Evolutionary conservation across 2,113 vertebrate species (phyloP).

Genomic region (Corythoichthys intestinalis): DNA sequence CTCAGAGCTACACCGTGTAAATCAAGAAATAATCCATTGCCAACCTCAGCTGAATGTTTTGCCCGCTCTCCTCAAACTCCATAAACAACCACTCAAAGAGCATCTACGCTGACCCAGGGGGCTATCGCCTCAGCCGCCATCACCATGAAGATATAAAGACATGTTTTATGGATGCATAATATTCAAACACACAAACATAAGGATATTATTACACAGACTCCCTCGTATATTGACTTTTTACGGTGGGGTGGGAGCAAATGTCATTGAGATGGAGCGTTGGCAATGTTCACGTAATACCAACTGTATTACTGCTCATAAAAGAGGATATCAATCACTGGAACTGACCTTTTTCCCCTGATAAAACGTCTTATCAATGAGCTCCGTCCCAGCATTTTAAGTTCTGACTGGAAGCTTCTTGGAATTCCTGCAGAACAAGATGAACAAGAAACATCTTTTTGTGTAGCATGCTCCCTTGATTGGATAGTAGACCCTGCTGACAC

Average conservation of each 20-base stretch:
- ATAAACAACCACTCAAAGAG: conserved; percentile 46
- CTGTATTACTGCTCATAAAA: conserved; percentile 62
- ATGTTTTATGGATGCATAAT: conserved; percentile 51
- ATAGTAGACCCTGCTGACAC: conserved; percentile 39
- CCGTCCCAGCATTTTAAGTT: conserved; percentile 40
- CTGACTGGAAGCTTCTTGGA: conserved; percentile 41
- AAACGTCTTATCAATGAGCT: conserved; percentile 59
- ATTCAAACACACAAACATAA: conserved; percentile 59
- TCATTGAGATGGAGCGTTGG: conserved; percentile 60
- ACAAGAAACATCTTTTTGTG: conserved; percentile 54
- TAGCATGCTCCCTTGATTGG: conserved; percentile 50
- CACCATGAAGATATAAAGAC: conserved; percentile 14
- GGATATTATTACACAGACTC: conserved; percentile 46
- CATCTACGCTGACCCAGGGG: conserved; percentile 32
- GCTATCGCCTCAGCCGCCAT: conserved; percentile 16
- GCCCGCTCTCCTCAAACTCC: conserved; percentile 19
- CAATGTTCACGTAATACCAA: conserved; percentile 60
- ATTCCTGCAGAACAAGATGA: conserved; percentile 65
- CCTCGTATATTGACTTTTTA: conserved; percentile 51
- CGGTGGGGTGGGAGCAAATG: conserved; percentile 55
- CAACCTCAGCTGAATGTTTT: conserved; percentile 4
- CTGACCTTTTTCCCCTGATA: conserved; percentile 63
- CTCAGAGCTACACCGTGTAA: conserved; percentile 15
- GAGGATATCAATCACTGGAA: conserved; percentile 65
- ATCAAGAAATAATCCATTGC: conserved; percentile 53